Evolutionary conservation across 2,113 vertebrate species (phyloP).

Genomic region (Lagenorhynchus albirostris): DNA sequence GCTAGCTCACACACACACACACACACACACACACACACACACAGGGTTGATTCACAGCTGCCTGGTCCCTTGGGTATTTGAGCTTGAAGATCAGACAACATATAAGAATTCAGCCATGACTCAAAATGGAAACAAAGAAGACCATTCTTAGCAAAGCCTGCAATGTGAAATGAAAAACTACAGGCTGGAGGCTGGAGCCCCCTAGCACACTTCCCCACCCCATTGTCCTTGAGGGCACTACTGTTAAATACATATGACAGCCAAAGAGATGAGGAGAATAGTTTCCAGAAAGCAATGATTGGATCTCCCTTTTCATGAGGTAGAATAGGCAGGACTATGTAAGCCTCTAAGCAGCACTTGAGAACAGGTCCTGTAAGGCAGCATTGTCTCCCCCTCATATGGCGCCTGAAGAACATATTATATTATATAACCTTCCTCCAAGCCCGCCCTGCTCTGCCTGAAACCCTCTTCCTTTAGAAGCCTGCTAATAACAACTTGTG

Average conservation of each 20-base stretch:
- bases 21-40: constrained; percentile 12
- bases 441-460: constrained; percentile 65
- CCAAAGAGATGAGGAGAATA: constrained; percentile 77
- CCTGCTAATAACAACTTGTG: constrained; percentile 61
- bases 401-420: constrained; percentile 70
- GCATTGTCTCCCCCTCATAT: constrained; percentile 67
- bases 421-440: constrained; percentile 69
- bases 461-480: constrained; percentile 57
- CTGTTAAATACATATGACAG: constrained; percentile 82
- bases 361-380: constrained; percentile 66
- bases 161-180: constrained; percentile 81
- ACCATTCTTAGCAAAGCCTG: constrained; percentile 80
- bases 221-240: constrained; percentile 82
- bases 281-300: constrained; percentile 78
- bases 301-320: constrained; percentile 72
- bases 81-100: constrained; percentile 84
- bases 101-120: constrained; percentile 83
- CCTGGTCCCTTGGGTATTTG: constrained; percentile 83
- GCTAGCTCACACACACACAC: constrained; percentile 51
- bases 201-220: constrained; percentile 77
- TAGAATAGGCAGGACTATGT: constrained; percentile 76
- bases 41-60: constrained; percentile 82
- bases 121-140: constrained; percentile 86
- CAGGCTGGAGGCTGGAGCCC: constrained; percentile 74
- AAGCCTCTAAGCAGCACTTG: constrained; percentile 77